Base-by-base conservation (phyloP, 2,888 invertebrate species). In the Strigamia transsilvanica region DNA sequence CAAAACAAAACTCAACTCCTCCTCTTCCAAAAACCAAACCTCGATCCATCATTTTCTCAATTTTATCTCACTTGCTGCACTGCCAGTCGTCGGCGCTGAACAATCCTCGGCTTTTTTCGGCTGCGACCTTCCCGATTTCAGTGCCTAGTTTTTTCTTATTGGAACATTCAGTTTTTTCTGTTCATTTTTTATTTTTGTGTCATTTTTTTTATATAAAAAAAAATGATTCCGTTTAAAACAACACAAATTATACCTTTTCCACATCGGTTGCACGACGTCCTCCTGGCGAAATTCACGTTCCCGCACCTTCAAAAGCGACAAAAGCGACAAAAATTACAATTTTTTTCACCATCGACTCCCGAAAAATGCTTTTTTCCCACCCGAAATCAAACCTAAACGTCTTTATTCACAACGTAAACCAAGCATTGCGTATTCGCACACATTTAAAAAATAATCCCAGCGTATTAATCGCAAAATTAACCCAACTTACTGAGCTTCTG, bases 41-140 rank as follows among this genome's bases (percentile, higher is more conserved):
- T 77, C 15, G 15, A 4, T 15, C 4, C 9, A 9, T 27, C 73
- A 73, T 23, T 73, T 73, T 73, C 3, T 23, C 12, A 18, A 73
- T n/a, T n/a, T 73, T 18, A 4, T 32, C 86, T 86, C 86, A 91
- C 90, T 98, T 98, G 89, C 95, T 96, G 89, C 99, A 99, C 87
- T 98, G 97, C 99, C 99, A 99, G 89, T 99, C 99, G 88, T 99
- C 99, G 51, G 99, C 99, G 89, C 97, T 96, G 88, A 94, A 93
- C 83, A 98, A 90, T n/a, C 98, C 98, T 85, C 96, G 93, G 86
- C 97, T 97, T 89, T 99, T 99, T 88, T 99, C 99, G 0, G 99
- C 99, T 46, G 98, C 96, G 27, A 94, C 95, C 90, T 99, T 99
- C 4, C 99, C 99, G 85, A 99, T 98, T 90, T 99, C 99, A 83